A percentile compares a stretch with the other conserved stretches of the same genome.
Evolutionary conservation across 2,113 vertebrate genomes (phyloP).

Genomic region (Melanocharis versteri): DNA sequence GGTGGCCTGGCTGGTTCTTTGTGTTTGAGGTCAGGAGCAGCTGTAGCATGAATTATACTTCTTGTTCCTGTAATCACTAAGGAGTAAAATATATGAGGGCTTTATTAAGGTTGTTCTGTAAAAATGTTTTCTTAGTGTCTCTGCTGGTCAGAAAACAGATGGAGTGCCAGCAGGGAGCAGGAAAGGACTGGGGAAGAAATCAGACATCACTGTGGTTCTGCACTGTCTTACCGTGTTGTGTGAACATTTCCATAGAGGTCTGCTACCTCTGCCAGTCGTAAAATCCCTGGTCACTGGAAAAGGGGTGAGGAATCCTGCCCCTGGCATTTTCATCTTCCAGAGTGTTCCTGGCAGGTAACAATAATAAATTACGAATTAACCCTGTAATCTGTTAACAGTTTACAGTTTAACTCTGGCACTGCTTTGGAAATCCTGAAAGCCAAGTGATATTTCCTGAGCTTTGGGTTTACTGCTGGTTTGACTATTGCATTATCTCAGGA

Average conservation of each 20-base stretch:
- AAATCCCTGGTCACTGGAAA: background rate
- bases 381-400: background rate
- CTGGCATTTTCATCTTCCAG: background rate
- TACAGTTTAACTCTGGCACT: background rate
- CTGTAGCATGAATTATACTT: background rate
- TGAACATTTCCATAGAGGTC: background rate
- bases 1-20: background rate
- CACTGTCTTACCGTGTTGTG: background rate
- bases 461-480: background rate
- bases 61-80: background rate
- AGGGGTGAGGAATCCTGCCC: background rate
- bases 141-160: background rate
- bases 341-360: background rate
- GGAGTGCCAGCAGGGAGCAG: background rate
- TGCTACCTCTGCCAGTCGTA: background rate
- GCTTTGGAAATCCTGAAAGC: background rate
- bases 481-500: background rate
- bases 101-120: background rate
- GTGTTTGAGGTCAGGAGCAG: background rate
- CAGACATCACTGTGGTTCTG: background rate
- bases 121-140: background rate
- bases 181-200: background rate
- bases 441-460: background rate
- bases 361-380: slow-evolving; percentile 13
- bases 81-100: background rate